Evolutionary conservation across 2,888 invertebrate genomes (phyloP).

Genomic region (Sesia apiformis): DNA sequence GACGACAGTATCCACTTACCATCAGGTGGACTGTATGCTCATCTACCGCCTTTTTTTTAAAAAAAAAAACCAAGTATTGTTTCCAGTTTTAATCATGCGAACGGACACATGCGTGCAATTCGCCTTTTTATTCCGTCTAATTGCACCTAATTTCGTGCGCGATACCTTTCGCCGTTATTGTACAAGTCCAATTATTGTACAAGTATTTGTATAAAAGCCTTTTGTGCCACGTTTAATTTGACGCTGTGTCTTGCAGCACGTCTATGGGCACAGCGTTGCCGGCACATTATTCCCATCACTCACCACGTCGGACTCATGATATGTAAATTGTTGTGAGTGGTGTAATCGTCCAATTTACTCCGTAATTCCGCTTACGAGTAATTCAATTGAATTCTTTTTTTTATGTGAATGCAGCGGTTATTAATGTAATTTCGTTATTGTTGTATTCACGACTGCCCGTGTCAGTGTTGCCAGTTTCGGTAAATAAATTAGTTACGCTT

Average conservation of each 20-base stretch:
- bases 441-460: background rate
- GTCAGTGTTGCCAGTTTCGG: background rate
- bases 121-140: too few relatives aligned
- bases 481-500: background rate
- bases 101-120: background rate
- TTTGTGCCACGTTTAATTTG: too few relatives aligned
- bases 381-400: constrained; percentile 22
- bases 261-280: too few relatives aligned
- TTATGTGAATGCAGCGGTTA: background rate
- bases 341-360: constrained; percentile 57
- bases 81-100: background rate
- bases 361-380: constrained; percentile 31
- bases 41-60: too few relatives aligned
- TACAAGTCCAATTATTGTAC: too few relatives aligned
- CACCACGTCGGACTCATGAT: constrained; percentile 31
- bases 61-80: too few relatives aligned
- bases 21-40: too few relatives aligned
- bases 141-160: background rate
- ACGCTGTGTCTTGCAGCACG: too few relatives aligned
- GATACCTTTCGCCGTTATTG: constrained; percentile 12
- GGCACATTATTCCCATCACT: constrained; percentile 16
- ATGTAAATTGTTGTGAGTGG: constrained; percentile 38
- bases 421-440: background rate
- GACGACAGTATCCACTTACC: too few relatives aligned
- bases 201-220: too few relatives aligned